Evolutionary conservation across 2,113 vertebrate species (phyloP).

Genomic region (Mohoua ochrocephala): DNA sequence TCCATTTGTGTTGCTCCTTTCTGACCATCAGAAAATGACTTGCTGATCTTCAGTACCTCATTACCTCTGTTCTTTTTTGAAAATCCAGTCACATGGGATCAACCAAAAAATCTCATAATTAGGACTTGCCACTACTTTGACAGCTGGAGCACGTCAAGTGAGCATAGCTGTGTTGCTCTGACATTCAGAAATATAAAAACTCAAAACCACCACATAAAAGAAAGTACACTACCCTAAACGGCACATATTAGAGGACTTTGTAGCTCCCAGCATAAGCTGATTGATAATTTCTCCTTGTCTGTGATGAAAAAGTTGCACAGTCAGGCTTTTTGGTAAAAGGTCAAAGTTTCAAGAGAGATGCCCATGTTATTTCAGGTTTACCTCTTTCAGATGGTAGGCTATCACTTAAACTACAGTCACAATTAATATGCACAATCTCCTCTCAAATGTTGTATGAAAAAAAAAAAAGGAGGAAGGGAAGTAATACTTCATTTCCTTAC

Average conservation of each 20-base stretch:
- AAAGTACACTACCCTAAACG: not conserved
- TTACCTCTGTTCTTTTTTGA: not conserved
- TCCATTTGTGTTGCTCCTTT: not conserved
- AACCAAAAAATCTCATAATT: not conserved
- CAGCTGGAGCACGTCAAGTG: not conserved
- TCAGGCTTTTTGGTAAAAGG: not conserved
- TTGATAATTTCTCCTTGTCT: not conserved
- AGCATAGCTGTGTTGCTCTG: not conserved
- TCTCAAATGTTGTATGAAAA: not conserved
- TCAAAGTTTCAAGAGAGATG: not conserved
- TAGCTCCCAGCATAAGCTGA: not conserved
- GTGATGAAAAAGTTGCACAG: not conserved
- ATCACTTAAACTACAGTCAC: not conserved
- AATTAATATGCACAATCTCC: not conserved
- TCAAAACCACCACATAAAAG: not conserved
- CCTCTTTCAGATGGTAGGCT: not conserved
- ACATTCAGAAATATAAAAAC: not conserved
- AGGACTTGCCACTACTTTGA: not conserved
- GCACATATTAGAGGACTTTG: not conserved
- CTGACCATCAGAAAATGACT: not conserved
- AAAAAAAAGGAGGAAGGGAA: not conserved
- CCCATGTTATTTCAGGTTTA: not conserved
- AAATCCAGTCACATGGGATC: not conserved
- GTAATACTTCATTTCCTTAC: not conserved
- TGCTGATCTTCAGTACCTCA: not conserved